Evolutionary conservation across 2,113 vertebrate genomes (phyloP).

Genomic region (Eubucco bourcierii): DNA sequence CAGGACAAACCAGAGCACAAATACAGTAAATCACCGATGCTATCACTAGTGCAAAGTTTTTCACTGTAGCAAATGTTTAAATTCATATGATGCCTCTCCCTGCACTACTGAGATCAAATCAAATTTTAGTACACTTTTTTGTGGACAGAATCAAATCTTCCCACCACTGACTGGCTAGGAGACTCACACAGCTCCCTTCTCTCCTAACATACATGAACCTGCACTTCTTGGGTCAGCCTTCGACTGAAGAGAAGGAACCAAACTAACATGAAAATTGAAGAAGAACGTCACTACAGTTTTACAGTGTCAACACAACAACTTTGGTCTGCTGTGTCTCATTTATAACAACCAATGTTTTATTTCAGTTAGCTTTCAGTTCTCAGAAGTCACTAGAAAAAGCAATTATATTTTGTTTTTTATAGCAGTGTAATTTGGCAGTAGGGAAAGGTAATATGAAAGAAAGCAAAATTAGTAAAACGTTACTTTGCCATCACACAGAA

Average conservation of each 20-base stretch:
- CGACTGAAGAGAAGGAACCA: background rate
- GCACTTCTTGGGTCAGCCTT: background rate
- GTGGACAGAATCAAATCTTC: background rate
- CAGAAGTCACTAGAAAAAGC: background rate
- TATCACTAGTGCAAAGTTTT: background rate
- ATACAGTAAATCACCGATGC: background rate
- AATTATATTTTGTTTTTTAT: background rate
- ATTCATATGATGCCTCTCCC: background rate
- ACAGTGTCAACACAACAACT: background rate
- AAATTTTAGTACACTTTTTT: background rate
- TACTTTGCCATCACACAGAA: background rate
- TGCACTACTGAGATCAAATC: background rate
- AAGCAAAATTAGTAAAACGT: background rate
- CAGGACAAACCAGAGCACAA: background rate
- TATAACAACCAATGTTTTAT: background rate
- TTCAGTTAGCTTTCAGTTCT: background rate
- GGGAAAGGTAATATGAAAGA: conserved; percentile 13
- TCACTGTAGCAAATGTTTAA: background rate
- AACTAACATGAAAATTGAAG: background rate
- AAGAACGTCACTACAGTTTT: background rate
- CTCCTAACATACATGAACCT: background rate
- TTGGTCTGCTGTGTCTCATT: background rate
- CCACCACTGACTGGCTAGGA: background rate
- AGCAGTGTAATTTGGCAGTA: background rate
- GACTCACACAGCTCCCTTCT: background rate